Percentiles rank a stretch among this genome's conserved stretches.
Conservation (phyloP, 2,888 invertebrate species). For the Apantesis nais region DNA sequence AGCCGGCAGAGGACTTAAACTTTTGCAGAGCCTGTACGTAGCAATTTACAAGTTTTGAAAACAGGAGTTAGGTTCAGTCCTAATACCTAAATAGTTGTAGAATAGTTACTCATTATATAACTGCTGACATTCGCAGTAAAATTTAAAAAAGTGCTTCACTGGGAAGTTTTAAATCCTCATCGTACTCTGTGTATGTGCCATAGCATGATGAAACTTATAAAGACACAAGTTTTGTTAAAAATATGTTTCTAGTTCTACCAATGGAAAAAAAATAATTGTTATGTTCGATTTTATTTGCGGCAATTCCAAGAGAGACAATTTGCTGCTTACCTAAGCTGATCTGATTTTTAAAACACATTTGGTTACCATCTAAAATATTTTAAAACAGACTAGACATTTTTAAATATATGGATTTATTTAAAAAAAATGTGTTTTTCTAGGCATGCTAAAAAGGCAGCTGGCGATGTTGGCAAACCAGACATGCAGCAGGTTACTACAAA, state of each 20-base stretch:
- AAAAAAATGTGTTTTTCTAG: slow-evolving; percentile 30
- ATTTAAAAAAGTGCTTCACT: neutral
- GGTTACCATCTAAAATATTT: too few species aligned
- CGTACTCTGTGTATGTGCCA: too few species aligned
- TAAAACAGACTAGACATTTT: too few species aligned
- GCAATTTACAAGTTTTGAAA: too few species aligned
- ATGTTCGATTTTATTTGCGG: neutral
- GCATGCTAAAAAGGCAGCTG: slow-evolving; percentile 48
- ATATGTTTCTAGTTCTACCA: neutral
- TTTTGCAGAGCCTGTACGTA: slow-evolving; percentile 73
- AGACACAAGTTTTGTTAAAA: neutral
- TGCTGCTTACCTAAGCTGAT: neutral
- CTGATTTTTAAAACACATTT: neutral
- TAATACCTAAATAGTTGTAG: neutral
- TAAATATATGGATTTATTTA: neutral
- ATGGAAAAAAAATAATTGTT: neutral
- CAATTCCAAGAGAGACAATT: neutral
- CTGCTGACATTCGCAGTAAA: neutral
- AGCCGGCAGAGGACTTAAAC: slow-evolving; percentile 68
- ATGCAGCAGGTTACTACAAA: slow-evolving; percentile 59
- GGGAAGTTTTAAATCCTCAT: neutral
- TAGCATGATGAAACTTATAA: neutral
- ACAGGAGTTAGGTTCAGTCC: neutral
- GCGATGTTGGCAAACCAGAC: slow-evolving; percentile 52
- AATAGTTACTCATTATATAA: neutral